Percentiles rank a stretch among this genome's conserved stretches.
Evolutionary conservation across 2,888 invertebrate species (phyloP).

Genomic region (Salpingus planirostris): DNA sequence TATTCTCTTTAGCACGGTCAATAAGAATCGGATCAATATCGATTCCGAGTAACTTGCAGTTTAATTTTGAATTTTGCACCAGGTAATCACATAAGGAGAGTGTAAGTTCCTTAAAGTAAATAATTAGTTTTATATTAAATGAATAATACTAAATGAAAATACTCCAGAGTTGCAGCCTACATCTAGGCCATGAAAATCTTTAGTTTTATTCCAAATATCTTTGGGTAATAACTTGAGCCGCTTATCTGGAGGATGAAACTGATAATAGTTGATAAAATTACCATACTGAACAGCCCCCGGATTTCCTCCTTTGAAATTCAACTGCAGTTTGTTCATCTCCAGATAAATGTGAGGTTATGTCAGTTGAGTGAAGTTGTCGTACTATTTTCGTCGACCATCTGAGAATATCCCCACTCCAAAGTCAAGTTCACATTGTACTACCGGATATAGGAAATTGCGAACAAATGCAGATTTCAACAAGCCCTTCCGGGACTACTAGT

Average conservation of each 20-base stretch:
- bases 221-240: constrained; percentile 55
- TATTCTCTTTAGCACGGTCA: constrained; percentile 52
- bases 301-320: constrained; percentile 48
- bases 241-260: constrained; percentile 64
- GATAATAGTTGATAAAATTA: constrained; percentile 82
- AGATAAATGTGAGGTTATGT: too few relatives aligned
- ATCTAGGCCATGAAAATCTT: constrained; percentile 36
- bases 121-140: constrained; percentile 6
- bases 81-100: constrained; percentile 48
- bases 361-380: too few relatives aligned
- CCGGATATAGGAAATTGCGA: too few relatives aligned
- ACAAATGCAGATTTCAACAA: too few relatives aligned
- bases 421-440: too few relatives aligned
- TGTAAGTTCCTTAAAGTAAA: constrained; percentile 54
- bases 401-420: too few relatives aligned
- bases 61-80: constrained; percentile 35
- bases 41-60: constrained; percentile 52
- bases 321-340: constrained; percentile 8
- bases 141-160: constrained; percentile 32
- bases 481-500: too few relatives aligned
- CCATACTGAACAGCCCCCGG: constrained; percentile 74
- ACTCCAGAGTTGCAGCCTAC: constrained; percentile 75
- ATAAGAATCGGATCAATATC: constrained; percentile 69
- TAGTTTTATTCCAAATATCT: constrained; percentile 38
- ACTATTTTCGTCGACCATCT: too few relatives aligned